Evolutionary conservation across 2,113 vertebrate species (phyloP), one percentile per base, ranked within the genome.

Genomic region (Cyanocitta stelleri): DNA sequence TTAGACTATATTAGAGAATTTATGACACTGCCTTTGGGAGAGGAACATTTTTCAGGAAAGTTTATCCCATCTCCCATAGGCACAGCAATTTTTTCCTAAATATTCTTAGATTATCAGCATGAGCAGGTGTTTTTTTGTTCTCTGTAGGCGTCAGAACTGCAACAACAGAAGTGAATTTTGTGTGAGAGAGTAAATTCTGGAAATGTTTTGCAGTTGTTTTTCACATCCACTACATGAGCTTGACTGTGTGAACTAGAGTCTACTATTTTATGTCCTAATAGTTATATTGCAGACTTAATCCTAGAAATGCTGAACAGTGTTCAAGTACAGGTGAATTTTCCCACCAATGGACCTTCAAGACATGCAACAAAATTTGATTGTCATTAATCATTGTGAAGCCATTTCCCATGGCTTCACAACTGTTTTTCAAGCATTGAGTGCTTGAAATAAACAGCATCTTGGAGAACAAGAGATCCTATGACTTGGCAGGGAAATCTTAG

Each of bases 11-110:
- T 88, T 77, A 71, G 33, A 95, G 59, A 85, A 94, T 94, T 93
- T 94, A 95, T 88, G 78, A 73, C 51, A 67, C 33, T 94, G 93
- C 82, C 91, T 85, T 72, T 89, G 91, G 85, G 82, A 96, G 59
- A 87, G 4, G 30, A 48, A 83, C 79, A 82, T 41, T 69, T 41
- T 58, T 82, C 59, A 63, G 35, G 78, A 74, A 90, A 90, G 62
- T 89, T 95, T 85, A 85, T 74, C 33, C 46, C 13, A 51, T 56
- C 23, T 93, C 74, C 71, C 58, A 73, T 35, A 85, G 54, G 58
- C 43, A 80, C 7, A 69, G 32, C 26, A 89, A 87, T 91, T 54
- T 89, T 74, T 85, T 80, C 74, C 55, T 89, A 44, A 58, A 68
- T 89, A 82, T 62, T 41, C 63, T 61, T 83, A 63, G 54, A 63